Conservation (phyloP, 2,888 invertebrate genomes). For the Xestia c-nigrum region DNA sequence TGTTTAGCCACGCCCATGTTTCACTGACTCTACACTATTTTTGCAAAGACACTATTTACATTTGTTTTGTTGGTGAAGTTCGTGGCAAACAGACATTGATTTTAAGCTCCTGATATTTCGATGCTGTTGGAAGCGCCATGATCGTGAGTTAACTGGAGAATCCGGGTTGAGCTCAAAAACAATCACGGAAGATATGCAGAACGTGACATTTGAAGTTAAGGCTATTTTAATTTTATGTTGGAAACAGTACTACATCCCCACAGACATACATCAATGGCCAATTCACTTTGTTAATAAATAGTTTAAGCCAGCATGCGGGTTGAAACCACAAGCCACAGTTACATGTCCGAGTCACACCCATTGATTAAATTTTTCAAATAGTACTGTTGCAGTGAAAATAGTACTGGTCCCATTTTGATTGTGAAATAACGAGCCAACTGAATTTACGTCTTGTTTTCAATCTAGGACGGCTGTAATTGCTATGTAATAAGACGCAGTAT, state of each 20-base stretch:
- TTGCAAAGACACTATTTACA: too few species aligned
- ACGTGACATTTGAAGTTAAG: too few species aligned
- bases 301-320: constrained; percentile 36
- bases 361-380: constrained; percentile 39
- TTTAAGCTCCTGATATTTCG: too few species aligned
- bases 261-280: constrained; percentile 7
- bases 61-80: too few species aligned
- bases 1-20: too few species aligned
- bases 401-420: neutral
- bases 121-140: too few species aligned
- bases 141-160: too few species aligned
- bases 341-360: constrained; percentile 34
- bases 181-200: too few species aligned
- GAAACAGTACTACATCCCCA: neutral
- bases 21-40: too few species aligned
- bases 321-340: constrained; percentile 37
- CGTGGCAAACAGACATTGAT: too few species aligned
- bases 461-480: neutral
- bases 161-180: too few species aligned
- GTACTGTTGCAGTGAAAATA: constrained; percentile 9
- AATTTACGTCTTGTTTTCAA: neutral
- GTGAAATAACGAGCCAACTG: neutral
- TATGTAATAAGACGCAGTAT: neutral
- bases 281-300: constrained; percentile 39
- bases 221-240: constrained; percentile 20